Evolutionary conservation across 1,140 invertebrate species (phyloP), one percentile per base, ranked within the genome.

Genomic region (Drosophila murphyi): DNA sequence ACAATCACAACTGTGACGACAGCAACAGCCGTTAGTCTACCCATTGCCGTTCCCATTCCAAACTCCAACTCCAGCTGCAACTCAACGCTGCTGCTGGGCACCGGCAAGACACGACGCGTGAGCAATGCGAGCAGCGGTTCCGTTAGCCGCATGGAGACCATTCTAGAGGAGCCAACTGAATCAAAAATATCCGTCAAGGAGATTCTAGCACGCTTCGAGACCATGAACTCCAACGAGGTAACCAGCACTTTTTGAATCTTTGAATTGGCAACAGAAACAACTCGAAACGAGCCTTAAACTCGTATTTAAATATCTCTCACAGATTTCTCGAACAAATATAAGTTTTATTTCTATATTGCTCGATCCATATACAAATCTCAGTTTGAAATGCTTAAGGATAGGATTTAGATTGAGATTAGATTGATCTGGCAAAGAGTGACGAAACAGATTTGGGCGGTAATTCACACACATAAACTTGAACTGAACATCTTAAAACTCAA

Each of bases 181-280:
- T 95, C 94, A 28, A 96, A 96, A 93, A 94, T 96, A 69, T 96
- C 96, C 65, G 96, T 97, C 35, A 95, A 96, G 76, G 96, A 96
- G 79, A 96, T 97, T 73, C 92, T 97, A 60, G 96, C 96, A 35
- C 94, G 96, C 54, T 96, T 97, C 91, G 96, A 97, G 83, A 96
- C 96, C 90, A 93, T 97, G 50, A 94, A 83, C 73, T 80, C 76
- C 32, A 72, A 89, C 12, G 83, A 88, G 83, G 83, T 88, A 83
- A 48, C 50, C 7, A 31, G 35, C 1, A 20, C 1, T n/a, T 20
- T 1, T 39, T 41, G 8, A 41, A 41, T 2, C 4, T 0, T 10
- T 10, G 20, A 20, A 20, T 20, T 20, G 20, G 20, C 20, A 20
- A 20, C 20, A 20, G 20, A 20, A 20, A 20, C 20, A 20, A 20